phyloP scores from a whole-genome alignment of 2,797 vertebrate genomes.

The Cynodonichthys magdalenae region DNA sequence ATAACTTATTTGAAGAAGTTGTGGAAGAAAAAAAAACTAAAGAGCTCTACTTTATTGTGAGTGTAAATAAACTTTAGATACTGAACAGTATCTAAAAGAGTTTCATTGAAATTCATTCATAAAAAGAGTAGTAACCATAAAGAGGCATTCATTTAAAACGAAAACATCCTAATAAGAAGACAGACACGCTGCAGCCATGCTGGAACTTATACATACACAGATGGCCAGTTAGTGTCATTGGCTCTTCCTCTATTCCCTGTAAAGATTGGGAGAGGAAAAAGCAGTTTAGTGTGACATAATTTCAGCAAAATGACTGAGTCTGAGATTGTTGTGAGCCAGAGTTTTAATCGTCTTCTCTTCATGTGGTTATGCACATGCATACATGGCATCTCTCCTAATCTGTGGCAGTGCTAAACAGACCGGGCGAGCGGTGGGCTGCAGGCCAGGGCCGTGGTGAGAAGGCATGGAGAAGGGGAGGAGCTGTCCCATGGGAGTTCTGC shows the following conservation, averaged over 20 bases:
- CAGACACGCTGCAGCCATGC: slow-evolving; percentile 15
- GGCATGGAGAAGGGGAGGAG: slow-evolving; percentile 2
- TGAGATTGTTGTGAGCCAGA: slow-evolving; percentile 38
- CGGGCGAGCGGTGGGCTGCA: slow-evolving; percentile 49
- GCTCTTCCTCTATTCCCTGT: slow-evolving; percentile 25
- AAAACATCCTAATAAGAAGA: neutral
- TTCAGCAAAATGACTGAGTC: slow-evolving; percentile 33
- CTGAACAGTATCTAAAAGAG: neutral
- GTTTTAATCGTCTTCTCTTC: slow-evolving; percentile 52
- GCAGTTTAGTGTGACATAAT: slow-evolving; percentile 44
- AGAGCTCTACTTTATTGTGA: neutral
- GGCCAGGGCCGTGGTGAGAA: slow-evolving; percentile 33
- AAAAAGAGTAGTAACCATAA: neutral
- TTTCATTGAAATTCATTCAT: neutral
- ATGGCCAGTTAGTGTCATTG: slow-evolving; percentile 50
- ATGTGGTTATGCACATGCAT: slow-evolving; percentile 58
- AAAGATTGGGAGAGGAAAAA: slow-evolving; percentile 30
- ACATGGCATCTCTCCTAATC: slow-evolving; percentile 74
- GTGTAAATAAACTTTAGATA: neutral
- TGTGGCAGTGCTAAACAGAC: slow-evolving; percentile 78
- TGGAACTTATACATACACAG: slow-evolving; percentile 35
- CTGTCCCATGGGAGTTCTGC: slow-evolving; percentile 74
- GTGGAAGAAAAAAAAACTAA: no score
- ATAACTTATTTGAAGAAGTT: no score
- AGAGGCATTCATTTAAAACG: neutral